Evolutionary conservation across 1,140 invertebrate genomes (phyloP).

Genomic region (Dinoponera quadriceps): DNA sequence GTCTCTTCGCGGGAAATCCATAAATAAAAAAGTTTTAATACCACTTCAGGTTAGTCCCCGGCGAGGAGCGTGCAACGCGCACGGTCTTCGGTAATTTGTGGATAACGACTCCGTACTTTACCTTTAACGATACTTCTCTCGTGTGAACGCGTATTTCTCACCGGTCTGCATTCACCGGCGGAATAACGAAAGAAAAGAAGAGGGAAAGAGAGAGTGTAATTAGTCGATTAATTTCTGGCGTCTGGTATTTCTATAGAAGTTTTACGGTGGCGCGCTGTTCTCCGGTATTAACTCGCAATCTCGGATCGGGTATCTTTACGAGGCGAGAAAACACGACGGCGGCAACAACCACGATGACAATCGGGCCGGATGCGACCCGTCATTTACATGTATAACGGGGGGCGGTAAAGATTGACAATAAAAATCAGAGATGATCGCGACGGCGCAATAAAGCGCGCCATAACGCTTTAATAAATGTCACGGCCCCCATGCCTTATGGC

Average conservation of each 20-base stretch:
- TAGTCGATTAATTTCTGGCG: slow-evolving; percentile 53
- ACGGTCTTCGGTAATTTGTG: slow-evolving; percentile 55
- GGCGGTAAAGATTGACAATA: slow-evolving; percentile 41
- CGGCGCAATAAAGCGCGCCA: slow-evolving; percentile 64
- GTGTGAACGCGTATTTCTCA: slow-evolving; percentile 22
- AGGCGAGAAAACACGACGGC: too few relatives aligned
- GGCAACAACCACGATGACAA: slow-evolving; percentile 24
- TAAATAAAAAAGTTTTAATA: slow-evolving; percentile 70
- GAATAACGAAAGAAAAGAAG: slow-evolving; percentile 34
- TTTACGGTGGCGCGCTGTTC: background rate
- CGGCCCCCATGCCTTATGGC: slow-evolving; percentile 41
- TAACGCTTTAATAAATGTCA: slow-evolving; percentile 70
- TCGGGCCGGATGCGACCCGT: slow-evolving; percentile 22
- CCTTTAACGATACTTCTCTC: slow-evolving; percentile 56
- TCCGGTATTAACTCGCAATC: too few relatives aligned
- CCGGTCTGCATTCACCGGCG: slow-evolving; percentile 27
- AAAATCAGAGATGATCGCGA: slow-evolving; percentile 58
- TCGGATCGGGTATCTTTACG: background rate
- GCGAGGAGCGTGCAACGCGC: slow-evolving; percentile 37
- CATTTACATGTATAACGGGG: slow-evolving; percentile 64
- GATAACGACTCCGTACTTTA: slow-evolving; percentile 61
- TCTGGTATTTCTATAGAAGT: background rate
- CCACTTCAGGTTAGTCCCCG: slow-evolving; percentile 31
- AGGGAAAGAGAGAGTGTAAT: background rate
- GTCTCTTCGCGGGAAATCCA: slow-evolving; percentile 17